Evolutionary conservation across 2,797 vertebrate species (phyloP).

Genomic region (Novumbra hubbsi): DNA sequence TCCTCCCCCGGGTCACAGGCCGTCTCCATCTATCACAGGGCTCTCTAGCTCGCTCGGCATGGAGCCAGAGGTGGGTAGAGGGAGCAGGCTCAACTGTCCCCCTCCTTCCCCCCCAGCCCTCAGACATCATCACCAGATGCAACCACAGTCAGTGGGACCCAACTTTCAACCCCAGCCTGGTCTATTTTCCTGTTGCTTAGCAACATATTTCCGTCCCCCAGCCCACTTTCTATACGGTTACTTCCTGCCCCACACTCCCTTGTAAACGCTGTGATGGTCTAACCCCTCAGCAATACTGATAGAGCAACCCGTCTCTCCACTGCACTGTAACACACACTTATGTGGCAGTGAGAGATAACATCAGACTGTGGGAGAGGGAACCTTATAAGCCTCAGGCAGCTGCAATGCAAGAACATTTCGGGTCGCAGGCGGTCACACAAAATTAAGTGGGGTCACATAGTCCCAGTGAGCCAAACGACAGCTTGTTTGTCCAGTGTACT

Average conservation of each 20-base stretch:
- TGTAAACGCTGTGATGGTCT: neutral
- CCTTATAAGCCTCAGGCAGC: slow-evolving; percentile 5
- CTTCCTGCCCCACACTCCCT: neutral
- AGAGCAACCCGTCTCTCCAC: neutral
- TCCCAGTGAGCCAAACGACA: slow-evolving; percentile 16
- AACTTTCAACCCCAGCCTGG: slow-evolving; percentile 50
- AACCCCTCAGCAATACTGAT: neutral
- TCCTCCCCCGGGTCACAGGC: slow-evolving; percentile 14
- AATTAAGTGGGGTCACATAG: slow-evolving; percentile 21
- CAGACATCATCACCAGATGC: slow-evolving; percentile 21
- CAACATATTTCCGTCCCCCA: slow-evolving; percentile 53
- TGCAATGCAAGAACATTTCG: neutral
- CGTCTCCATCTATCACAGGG: slow-evolving; percentile 5
- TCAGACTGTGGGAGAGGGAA: slow-evolving; percentile 6
- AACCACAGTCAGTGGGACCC: slow-evolving; percentile 34
- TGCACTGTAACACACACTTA: neutral
- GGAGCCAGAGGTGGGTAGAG: slow-evolving; percentile 12
- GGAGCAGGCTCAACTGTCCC: slow-evolving; percentile 18
- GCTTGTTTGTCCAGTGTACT: slow-evolving; percentile 42
- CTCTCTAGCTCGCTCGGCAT: slow-evolving; percentile 4
- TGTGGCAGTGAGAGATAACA: neutral
- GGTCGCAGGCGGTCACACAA: slow-evolving; percentile 19
- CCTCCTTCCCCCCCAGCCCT: slow-evolving; percentile 17
- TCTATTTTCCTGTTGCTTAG: slow-evolving; percentile 53
- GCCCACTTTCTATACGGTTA: neutral